Evolutionary conservation across 2,797 vertebrate genomes (phyloP), one percentile per base, ranked within the genome.

Genomic region (Anabas testudineus): DNA sequence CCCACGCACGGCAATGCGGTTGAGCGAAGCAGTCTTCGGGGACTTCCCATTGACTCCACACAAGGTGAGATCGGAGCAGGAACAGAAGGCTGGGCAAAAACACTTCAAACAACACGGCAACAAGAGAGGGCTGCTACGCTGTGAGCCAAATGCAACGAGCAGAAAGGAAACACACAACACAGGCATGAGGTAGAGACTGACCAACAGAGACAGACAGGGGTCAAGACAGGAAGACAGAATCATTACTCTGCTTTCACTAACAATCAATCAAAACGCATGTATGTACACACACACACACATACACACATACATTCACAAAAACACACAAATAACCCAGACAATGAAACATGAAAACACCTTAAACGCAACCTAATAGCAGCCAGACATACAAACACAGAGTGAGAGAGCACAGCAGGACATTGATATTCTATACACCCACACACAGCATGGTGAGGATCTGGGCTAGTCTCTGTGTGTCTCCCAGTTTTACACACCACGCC

Each of bases 351-450:
- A 82, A 80, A 77, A 85, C 67, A 66, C 57, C 76, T 81, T 75
- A 74, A 83, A 82, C 66, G 78, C 65, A 74, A 82, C 69, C 65
- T 81, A 70, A 83, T 71, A 79, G 67, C 58, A 70, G 49, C 52
- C 22, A 75, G 48, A 87, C 76, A 74, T 66, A 78, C 58, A 69
- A 42, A 67, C 67, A 80, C 75, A 72, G 70, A 80, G 74, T 46
- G 80, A 68, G 69, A 72, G 75, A 64, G 76, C 84, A 59, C 89
- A 85, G 89, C 88, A 91, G 88, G 92, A 83, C 88, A 93, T 91
- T 92, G 90, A 90, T 92, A 92, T 92, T 93, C 91, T 54, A 71
- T 43, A 90, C 89, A 87, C 90, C 88, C 87, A 92, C 90, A 90
- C 91, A 92, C 90, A 88, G 85, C 88, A 92, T 92, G 89, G 78